Conservation (phyloP, 1,140 invertebrate genomes). For the Lysiphlebus fabarum region DNA sequence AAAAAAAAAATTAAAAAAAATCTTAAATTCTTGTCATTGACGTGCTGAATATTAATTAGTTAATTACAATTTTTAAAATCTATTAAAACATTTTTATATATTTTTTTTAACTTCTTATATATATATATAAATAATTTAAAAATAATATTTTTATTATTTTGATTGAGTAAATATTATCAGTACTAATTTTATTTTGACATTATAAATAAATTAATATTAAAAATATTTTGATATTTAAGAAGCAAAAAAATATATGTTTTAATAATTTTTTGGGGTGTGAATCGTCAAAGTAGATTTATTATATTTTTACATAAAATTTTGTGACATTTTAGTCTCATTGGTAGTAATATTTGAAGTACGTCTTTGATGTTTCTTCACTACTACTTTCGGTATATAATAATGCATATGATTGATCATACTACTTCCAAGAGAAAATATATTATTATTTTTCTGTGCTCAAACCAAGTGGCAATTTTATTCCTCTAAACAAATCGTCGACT, state of each 20-base stretch:
- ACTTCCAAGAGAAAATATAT: conserved; percentile 16
- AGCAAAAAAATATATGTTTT: neutral
- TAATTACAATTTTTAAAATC: conserved; percentile 3
- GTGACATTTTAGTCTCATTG: neutral
- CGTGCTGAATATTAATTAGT: conserved; percentile 24
- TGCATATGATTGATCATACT: conserved; percentile 22
- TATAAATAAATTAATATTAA: conserved; percentile 27
- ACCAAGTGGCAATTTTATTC: conserved; percentile 13
- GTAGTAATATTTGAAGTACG: neutral
- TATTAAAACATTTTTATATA: no score
- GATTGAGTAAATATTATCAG: no score
- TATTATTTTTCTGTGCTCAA: conserved; percentile 10
- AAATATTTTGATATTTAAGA: conserved; percentile 19
- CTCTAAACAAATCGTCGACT: conserved; percentile 30
- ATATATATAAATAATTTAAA: no score
- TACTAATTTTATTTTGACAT: no score
- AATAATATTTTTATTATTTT: no score
- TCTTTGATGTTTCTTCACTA: conserved; percentile 26
- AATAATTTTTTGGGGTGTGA: conserved; percentile 18
- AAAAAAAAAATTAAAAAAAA: neutral
- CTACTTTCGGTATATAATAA: conserved; percentile 10
- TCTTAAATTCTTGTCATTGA: conserved; percentile 5
- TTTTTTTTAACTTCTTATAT: no score
- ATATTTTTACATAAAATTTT: conserved; percentile 28
- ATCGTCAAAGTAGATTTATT: conserved; percentile 33